Percentiles rank a stretch among this genome's conserved stretches.
These are phyloP conservation scores for Oxystoma pomonae DNA, from an alignment of 2,888 invertebrate genomes.

Conservation along the genomic window DNA sequence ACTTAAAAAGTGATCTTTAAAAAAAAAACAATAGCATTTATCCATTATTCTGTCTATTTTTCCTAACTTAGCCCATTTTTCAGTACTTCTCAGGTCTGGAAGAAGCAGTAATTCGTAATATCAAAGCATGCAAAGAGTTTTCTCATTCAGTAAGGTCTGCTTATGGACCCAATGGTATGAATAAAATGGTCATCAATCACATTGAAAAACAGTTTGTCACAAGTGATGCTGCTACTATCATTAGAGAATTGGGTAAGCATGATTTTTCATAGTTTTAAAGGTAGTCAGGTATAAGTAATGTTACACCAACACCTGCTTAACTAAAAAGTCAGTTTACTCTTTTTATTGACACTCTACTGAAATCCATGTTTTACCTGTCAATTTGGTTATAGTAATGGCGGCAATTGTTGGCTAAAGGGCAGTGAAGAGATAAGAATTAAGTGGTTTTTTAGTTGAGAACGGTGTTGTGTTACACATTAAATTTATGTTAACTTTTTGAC, in stretches of 20 bases:
- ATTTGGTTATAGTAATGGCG: too few species aligned
- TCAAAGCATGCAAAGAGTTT: slow-evolving; percentile 93
- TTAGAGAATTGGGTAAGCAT: slow-evolving; percentile 64
- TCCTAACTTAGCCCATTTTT: slow-evolving; percentile 16
- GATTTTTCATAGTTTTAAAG: too few species aligned
- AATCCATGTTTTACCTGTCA: too few species aligned
- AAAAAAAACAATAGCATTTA: slow-evolving; percentile 9
- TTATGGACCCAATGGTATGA: slow-evolving; percentile 98
- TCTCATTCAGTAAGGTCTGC: slow-evolving; percentile 90
- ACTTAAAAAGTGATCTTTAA: slow-evolving; percentile 10
- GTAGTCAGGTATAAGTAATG: too few species aligned
- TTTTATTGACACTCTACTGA: too few species aligned
- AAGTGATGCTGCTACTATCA: slow-evolving; percentile 98
- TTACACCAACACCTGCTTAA: too few species aligned
- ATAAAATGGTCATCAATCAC: slow-evolving; percentile 99
- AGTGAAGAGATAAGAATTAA: too few species aligned
- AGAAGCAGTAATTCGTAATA: slow-evolving; percentile 95
- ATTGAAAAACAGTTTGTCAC: slow-evolving; percentile 98
- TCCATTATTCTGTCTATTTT: neutral
- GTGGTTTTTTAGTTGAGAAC: too few species aligned
- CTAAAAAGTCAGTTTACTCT: too few species aligned
- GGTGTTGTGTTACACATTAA: too few species aligned
- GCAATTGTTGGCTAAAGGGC: too few species aligned
- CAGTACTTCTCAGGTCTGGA: slow-evolving; percentile 86
- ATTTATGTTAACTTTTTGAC: too few species aligned